phyloP scores from a whole-genome alignment of 2,888 invertebrate genomes.

The Sarcophaga variegata region DNA sequence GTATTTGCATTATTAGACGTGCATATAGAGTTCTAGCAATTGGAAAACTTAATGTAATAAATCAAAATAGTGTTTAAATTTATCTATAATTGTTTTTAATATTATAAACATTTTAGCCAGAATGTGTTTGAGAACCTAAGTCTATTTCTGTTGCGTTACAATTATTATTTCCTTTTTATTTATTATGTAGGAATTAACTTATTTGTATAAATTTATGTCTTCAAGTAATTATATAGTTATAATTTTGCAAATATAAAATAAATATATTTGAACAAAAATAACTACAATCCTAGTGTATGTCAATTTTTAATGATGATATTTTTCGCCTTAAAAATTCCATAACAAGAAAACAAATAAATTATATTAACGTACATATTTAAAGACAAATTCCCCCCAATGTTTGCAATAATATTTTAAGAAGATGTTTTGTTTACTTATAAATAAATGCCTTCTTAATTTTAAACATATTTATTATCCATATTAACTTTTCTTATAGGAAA shows the following conservation, averaged over 20 bases:
- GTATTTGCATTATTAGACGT: too few relatives aligned
- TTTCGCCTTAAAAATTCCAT: slow-evolving; percentile 77
- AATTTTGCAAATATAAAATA: slow-evolving; percentile 69
- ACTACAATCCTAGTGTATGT: slow-evolving; percentile 80
- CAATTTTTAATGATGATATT: slow-evolving; percentile 81
- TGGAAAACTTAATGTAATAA: too few relatives aligned
- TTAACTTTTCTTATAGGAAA: slow-evolving; percentile 47
- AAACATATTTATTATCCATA: slow-evolving; percentile 34
- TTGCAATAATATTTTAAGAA: slow-evolving; percentile 66
- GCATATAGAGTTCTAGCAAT: too few relatives aligned
- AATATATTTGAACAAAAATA: slow-evolving; percentile 70
- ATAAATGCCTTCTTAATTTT: slow-evolving; percentile 41
- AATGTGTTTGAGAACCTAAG: too few relatives aligned
- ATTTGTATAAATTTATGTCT: slow-evolving; percentile 17
- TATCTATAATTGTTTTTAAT: not conserved
- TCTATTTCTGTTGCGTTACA: not conserved
- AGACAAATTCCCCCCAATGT: slow-evolving; percentile 66
- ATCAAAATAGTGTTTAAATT: not conserved
- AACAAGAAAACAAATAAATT: slow-evolving; percentile 45
- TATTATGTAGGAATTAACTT: not conserved
- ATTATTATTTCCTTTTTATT: not conserved
- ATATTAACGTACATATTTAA: slow-evolving; percentile 47
- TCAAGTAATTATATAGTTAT: slow-evolving; percentile 66
- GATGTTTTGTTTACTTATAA: slow-evolving; percentile 60
- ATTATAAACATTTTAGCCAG: too few relatives aligned